Percentiles rank a stretch among this genome's conserved stretches.
Evolutionary conservation across 1,140 invertebrate genomes (phyloP).

Genomic region (Pseudomyrmex gracilis): DNA sequence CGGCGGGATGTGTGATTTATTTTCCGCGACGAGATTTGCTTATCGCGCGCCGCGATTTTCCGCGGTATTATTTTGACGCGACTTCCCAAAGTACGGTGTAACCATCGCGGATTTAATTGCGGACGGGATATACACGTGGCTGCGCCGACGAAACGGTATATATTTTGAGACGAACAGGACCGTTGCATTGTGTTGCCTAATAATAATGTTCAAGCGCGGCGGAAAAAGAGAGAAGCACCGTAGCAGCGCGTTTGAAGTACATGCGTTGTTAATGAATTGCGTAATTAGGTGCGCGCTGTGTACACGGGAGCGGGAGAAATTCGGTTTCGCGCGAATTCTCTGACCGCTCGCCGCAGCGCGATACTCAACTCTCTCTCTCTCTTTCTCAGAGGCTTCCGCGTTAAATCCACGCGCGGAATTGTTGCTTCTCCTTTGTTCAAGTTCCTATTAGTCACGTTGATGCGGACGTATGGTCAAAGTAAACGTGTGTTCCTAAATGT

Average conservation of each 20-base stretch:
- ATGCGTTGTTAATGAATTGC: conserved; percentile 75
- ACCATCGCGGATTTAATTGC: conserved; percentile 40
- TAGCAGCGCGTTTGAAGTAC: conserved; percentile 69
- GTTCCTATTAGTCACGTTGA: conserved; percentile 54
- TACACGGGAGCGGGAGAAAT: conserved; percentile 60
- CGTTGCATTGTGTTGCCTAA: conserved; percentile 60
- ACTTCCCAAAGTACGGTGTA: background rate
- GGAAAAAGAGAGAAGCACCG: conserved; percentile 24
- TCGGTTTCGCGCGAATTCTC: conserved; percentile 32
- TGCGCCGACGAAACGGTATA: conserved; percentile 19
- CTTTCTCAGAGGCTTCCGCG: background rate
- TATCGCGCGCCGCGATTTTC: conserved; percentile 4
- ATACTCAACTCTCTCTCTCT: conserved; percentile 45
- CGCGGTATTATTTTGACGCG: background rate
- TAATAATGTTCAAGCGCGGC: conserved; percentile 68
- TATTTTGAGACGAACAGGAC: conserved; percentile 61
- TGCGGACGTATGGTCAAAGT: conserved; percentile 49
- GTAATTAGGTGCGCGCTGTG: conserved; percentile 67
- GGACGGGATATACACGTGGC: background rate
- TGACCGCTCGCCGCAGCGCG: conserved; percentile 7
- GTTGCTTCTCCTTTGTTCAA: conserved; percentile 58
- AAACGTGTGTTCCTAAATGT: conserved; percentile 53
- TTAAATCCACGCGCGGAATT: conserved; percentile 55
- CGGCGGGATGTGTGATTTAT: background rate
- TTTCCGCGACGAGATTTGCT: background rate